These are phyloP conservation scores for Hippoglossus hippoglossus DNA, from an alignment of 2,797 vertebrate species.

Conservation along the genomic window DNA sequence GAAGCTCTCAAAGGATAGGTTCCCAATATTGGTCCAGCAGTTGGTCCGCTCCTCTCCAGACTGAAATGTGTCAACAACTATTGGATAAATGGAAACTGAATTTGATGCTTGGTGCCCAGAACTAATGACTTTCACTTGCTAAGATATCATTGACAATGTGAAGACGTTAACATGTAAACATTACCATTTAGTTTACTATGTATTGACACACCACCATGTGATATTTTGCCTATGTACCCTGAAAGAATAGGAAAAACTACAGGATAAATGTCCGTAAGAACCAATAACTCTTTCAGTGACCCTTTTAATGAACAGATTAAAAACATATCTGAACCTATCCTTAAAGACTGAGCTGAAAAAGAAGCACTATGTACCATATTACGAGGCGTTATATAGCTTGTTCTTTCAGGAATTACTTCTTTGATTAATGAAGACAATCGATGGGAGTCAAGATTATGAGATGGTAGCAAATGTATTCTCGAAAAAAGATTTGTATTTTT, in stretches of 20 bases:
- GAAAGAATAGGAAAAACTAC: neutral
- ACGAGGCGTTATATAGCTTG: slow-evolving; percentile 44
- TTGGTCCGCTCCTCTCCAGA: neutral
- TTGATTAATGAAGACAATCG: slow-evolving; percentile 29
- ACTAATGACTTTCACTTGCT: too few species aligned
- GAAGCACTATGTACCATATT: slow-evolving; percentile 20
- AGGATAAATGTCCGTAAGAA: neutral
- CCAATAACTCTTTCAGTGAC: neutral
- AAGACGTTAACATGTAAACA: too few species aligned
- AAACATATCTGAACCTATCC: slow-evolving; percentile 9
- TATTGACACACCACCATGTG: neutral
- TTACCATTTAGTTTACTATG: neutral
- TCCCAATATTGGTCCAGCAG: neutral
- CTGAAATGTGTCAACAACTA: neutral
- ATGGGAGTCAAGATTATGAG: slow-evolving; percentile 21
- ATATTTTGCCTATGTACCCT: neutral
- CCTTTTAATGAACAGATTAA: neutral
- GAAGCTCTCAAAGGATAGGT: slow-evolving; percentile 17
- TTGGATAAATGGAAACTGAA: too few species aligned
- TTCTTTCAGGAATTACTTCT: slow-evolving; percentile 32
- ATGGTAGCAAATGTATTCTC: slow-evolving; percentile 11
- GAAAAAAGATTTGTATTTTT: slow-evolving; percentile 15
- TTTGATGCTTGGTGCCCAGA: neutral
- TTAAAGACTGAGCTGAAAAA: slow-evolving; percentile 18
- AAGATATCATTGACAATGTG: too few species aligned